Evolutionary conservation across 1,140 invertebrate species (phyloP), one percentile per base, ranked within the genome.

Genomic region (Drosophila lacteicornis): DNA sequence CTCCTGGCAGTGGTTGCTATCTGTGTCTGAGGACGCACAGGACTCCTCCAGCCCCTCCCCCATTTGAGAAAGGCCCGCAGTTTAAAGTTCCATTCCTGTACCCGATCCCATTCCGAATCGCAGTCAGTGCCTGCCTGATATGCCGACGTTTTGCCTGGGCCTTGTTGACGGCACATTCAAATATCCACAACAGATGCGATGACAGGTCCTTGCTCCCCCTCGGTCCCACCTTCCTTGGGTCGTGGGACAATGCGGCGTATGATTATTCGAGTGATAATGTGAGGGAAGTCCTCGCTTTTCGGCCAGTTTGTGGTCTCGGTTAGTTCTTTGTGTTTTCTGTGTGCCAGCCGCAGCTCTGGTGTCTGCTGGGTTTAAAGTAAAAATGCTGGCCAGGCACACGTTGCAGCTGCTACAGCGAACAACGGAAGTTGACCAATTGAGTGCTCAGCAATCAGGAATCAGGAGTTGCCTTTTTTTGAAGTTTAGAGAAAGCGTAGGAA

Each of bases 261-360:
- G 84, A 84, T 88, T 88, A 90, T 88, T 90, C 71, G 62, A 65
- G 67, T 81, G 74, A 53, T 81, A 75, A 84, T 84, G 80, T 84
- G 74, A 67, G 65, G 69, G 40, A 78, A 56, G 63, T 43, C 55
- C 22, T 27, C 63, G 80, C 51, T 69, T 68, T 66, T 68, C 27
- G 62, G 51, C 33, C 50, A 69, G 84, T 56, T 75, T 87, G 80
- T 75, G 68, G 69, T 69, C 69, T 73, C 36, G 69, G 61, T 47
- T 71, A 47, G 61, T 51, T 56, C 73, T 68, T 55, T 70, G 57
- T 79, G 63, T 45, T 43, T 42, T 9, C 43, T 22, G 19, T 42
- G 53, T 47, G 51, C 45, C 46, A 73, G 67, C 53, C 66, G 33
- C 42, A 43, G 51, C n/a, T 40, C 46, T 38, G 19, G 22, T 25